Evolutionary conservation across 2,797 vertebrate species (phyloP).

Genomic region (Spinus pinus): DNA sequence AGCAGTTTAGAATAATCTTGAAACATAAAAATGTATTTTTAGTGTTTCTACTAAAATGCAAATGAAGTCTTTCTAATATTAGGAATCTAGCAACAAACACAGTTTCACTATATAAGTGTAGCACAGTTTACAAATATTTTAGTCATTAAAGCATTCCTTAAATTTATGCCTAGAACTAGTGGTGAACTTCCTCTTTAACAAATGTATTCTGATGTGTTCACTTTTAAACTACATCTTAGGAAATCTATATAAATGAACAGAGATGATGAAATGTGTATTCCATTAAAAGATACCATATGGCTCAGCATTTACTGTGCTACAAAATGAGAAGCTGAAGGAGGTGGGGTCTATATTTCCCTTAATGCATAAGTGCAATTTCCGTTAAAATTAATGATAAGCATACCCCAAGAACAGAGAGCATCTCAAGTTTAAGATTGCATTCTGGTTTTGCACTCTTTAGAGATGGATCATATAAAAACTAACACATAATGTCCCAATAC

Average conservation of each 20-base stretch:
- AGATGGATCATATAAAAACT: not conserved
- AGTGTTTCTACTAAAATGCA: not conserved
- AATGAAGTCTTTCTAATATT: not conserved
- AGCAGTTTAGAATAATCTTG: not conserved
- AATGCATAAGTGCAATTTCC: not conserved
- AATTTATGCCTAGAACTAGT: not conserved
- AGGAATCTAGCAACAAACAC: not conserved
- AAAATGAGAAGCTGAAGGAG: slow-evolving; percentile 20
- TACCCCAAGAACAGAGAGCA: not conserved
- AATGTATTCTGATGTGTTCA: not conserved
- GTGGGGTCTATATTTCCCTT: not conserved
- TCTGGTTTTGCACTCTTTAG: not conserved
- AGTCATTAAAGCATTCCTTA: not conserved
- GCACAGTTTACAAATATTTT: not conserved
- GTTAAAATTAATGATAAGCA: slow-evolving; percentile 29
- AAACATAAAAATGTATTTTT: not conserved
- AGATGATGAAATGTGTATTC: slow-evolving; percentile 35
- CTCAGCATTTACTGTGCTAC: not conserved
- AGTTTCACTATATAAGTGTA: not conserved
- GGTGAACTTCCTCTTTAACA: not conserved
- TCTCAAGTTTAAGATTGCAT: not conserved
- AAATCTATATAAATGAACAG: slow-evolving; percentile 9
- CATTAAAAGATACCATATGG: slow-evolving; percentile 25
- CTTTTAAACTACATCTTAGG: slow-evolving; percentile 12
- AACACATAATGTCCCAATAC: not conserved